Evolutionary conservation across 1,140 invertebrate species (phyloP).

Genomic region (Aricia agestis): DNA sequence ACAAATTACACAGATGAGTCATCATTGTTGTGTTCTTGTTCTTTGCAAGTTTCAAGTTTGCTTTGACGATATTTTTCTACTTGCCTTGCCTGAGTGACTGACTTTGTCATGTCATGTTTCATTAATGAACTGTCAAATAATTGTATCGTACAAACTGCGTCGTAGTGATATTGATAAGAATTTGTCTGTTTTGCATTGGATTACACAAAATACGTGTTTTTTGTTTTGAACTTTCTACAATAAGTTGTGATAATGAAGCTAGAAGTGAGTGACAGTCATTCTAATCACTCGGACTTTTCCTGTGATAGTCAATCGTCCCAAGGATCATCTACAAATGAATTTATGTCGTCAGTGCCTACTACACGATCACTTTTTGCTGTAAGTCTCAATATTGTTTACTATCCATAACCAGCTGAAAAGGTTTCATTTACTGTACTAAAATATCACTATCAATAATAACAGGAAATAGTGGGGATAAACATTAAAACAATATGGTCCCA

Average conservation of each 20-base stretch:
- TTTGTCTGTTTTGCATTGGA: conserved; percentile 27
- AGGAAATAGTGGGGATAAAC: neutral
- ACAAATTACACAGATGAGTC: conserved; percentile 64
- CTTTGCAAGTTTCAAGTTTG: conserved; percentile 57
- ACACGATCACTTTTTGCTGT: conserved; percentile 57
- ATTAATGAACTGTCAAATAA: conserved; percentile 60
- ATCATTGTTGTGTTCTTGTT: conserved; percentile 69
- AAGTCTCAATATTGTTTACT: conserved; percentile 31
- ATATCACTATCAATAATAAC: neutral
- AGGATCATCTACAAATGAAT: conserved; percentile 68
- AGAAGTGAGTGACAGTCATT: conserved; percentile 67
- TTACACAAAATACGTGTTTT: conserved; percentile 53
- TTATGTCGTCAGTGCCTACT: conserved; percentile 49
- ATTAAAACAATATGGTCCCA: neutral
- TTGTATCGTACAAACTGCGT: conserved; percentile 28
- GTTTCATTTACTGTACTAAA: neutral
- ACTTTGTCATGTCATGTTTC: conserved; percentile 5
- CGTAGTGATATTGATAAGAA: conserved; percentile 33
- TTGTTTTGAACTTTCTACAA: conserved; percentile 31
- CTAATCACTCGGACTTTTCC: conserved; percentile 67
- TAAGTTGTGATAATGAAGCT: conserved; percentile 61
- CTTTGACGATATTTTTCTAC: conserved; percentile 46
- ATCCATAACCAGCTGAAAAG: neutral
- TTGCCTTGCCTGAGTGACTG: conserved; percentile 39
- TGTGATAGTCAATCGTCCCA: conserved; percentile 68